Evolutionary conservation across 2,888 invertebrate species (phyloP), one percentile per base, ranked within the genome.

Genomic region (Ochropleura leucogaster): DNA sequence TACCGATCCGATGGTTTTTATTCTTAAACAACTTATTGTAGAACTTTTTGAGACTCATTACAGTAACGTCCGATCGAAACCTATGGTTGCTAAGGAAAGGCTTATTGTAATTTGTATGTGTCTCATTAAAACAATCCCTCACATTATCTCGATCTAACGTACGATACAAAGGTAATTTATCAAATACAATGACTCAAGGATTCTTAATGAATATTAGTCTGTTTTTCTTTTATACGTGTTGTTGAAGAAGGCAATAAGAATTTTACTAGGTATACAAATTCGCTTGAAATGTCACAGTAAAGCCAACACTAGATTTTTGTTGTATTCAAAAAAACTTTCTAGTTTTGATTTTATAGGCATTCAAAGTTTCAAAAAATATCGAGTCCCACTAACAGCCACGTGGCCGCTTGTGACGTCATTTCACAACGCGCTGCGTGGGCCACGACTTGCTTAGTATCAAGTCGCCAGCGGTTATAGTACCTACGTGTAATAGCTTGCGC

Each of bases 1-100:
- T n/a, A n/a, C 20, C 47, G 0, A 7, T 9, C 5, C 14, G 16
- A 40, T 12, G 10, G 1, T 18, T 49, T 72, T 72, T 10, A 0
- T 49, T 72, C 10, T 59, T 49, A 18, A 49, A 44, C 8, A 72
- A 8, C 20, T 59, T 72, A 12, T 49, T 72, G 44, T 30, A 71
- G 30, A 59, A 30, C 30, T 59, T 5, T 46, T 40, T 72, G 12
- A 60, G n/a, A 46, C 16, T 44, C 60, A 72, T 72, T 20, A 9
- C 12, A 14, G 3, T 68, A 68, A 68, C 60, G 12, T 60, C 30
- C 30, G 12, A 20, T 30, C 12, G 5, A 12, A 44, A 20, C 1
- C 8, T 18, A 30, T 12, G 20, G 18, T 10, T 16, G 16, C 16
- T 6, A 67, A 16, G 20, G 0, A 20, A 60, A 60, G n/a, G 10